Evolutionary conservation across 1,140 invertebrate genomes (phyloP).

Genomic region (Aphelinus atriplicis): DNA sequence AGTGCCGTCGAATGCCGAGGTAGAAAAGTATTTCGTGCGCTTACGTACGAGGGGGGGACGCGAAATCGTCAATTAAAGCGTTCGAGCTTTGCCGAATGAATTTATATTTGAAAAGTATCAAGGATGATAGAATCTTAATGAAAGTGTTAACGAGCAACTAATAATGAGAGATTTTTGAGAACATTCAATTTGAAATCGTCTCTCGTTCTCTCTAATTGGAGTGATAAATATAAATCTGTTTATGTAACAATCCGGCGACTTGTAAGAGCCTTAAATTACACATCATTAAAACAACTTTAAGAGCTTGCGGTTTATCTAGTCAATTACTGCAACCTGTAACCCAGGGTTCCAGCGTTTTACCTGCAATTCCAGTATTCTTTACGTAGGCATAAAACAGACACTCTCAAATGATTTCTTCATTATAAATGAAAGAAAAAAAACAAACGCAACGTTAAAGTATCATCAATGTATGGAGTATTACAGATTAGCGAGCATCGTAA

Average conservation of each 20-base stretch:
- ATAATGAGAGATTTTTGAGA: slow-evolving; percentile 10
- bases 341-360: slow-evolving; percentile 13
- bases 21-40: neutral
- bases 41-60: too few species aligned
- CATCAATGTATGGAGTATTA: neutral
- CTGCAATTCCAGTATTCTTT: slow-evolving; percentile 20
- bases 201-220: slow-evolving; percentile 21
- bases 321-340: slow-evolving; percentile 28
- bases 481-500: neutral
- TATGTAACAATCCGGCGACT: slow-evolving; percentile 11
- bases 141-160: slow-evolving; percentile 14
- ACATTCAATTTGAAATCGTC: neutral
- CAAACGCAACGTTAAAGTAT: neutral
- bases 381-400: slow-evolving; percentile 21
- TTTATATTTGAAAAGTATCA: neutral
- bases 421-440: slow-evolving; percentile 10
- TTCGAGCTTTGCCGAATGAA: neutral
- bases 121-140: neutral
- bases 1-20: too few species aligned
- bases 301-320: slow-evolving; percentile 30
- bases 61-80: slow-evolving; percentile 12
- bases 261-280: slow-evolving; percentile 29
- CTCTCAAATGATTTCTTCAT: slow-evolving; percentile 35
- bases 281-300: slow-evolving; percentile 27
- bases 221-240: slow-evolving; percentile 29